Evolutionary conservation across 1,140 invertebrate species (phyloP).

Genomic region (Euura saliciscinereae): DNA sequence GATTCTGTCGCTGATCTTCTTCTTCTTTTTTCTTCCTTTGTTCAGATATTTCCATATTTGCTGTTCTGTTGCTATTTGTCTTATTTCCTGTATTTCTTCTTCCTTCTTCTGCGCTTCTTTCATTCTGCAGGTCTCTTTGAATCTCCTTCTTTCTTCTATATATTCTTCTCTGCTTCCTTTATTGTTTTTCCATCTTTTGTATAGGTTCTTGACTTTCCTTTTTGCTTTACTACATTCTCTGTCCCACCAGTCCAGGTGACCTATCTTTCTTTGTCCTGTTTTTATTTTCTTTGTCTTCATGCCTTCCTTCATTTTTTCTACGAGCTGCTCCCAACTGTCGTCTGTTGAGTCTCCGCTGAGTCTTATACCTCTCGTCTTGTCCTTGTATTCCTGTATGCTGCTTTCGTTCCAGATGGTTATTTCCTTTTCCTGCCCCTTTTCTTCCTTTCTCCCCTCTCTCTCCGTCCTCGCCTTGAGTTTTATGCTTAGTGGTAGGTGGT

Average conservation of each 20-base stretch:
- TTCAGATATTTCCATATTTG: constrained; percentile 12
- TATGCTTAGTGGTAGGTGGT: constrained; percentile 10
- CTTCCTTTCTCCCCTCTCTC: background rate
- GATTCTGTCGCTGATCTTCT: background rate
- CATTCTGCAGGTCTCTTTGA: too few relatives aligned
- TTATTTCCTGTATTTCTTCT: background rate
- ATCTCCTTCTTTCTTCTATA: too few relatives aligned
- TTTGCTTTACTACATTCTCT: background rate
- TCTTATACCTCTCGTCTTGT: background rate
- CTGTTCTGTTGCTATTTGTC: background rate
- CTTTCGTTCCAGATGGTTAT: constrained; percentile 10
- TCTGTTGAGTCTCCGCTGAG: background rate
- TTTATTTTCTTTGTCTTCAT: constrained; percentile 5
- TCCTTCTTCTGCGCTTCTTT: background rate
- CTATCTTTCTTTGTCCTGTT: background rate
- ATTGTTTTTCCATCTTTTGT: constrained; percentile 9
- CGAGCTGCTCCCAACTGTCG: background rate
- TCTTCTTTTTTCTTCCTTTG: constrained; percentile 13
- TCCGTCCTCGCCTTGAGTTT: background rate
- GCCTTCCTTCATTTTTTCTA: constrained; percentile 1
- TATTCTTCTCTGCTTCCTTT: background rate
- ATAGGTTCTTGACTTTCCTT: background rate
- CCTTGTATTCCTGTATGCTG: constrained; percentile 1
- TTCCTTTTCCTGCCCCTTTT: background rate
- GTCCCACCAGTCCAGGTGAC: constrained; percentile 7